Percentiles rank a stretch among this genome's conserved stretches.
phyloP scores from a whole-genome alignment of 2,113 vertebrate species.

The Cyprinodon brontotheroides region DNA sequence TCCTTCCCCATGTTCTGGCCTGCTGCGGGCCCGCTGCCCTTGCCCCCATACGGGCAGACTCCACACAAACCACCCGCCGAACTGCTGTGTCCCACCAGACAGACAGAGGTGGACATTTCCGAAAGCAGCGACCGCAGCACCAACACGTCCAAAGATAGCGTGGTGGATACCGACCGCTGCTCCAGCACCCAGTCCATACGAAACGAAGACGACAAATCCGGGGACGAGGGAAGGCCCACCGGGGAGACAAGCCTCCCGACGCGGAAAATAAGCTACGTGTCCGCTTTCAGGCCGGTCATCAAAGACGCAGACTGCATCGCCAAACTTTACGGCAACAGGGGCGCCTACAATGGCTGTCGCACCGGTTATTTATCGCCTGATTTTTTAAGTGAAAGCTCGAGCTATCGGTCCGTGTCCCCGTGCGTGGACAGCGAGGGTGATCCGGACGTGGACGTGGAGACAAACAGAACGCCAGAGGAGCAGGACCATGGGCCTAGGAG shows the following conservation, averaged over 20 bases:
- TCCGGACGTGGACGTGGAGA: slow-evolving; percentile 94
- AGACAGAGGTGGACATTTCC: slow-evolving; percentile 73
- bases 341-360: slow-evolving; percentile 76
- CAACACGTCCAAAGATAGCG: slow-evolving; percentile 82
- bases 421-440: slow-evolving; percentile 92
- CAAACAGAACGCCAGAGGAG: slow-evolving; percentile 86
- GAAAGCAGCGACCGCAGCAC: slow-evolving; percentile 82
- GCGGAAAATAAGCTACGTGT: slow-evolving; percentile 91
- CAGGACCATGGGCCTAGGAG: slow-evolving; percentile 76
- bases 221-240: slow-evolving; percentile 82
- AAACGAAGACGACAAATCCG: slow-evolving; percentile 85
- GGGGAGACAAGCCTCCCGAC: slow-evolving; percentile 79
- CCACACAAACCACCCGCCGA: slow-evolving; percentile 83
- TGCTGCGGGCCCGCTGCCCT: slow-evolving; percentile 84
- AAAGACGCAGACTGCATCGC: slow-evolving; percentile 94
- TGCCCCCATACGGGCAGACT: slow-evolving; percentile 86
- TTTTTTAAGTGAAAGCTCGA: slow-evolving; percentile 93
- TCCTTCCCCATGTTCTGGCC: slow-evolving; percentile 96
- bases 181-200: slow-evolving; percentile 83
- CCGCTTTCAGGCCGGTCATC: slow-evolving; percentile 94
- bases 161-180: slow-evolving; percentile 82
- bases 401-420: slow-evolving; percentile 90
- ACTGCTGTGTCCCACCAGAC: slow-evolving; percentile 80
- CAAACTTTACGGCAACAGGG: slow-evolving; percentile 90
- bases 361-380: slow-evolving; percentile 90